Evolutionary conservation across 2,797 vertebrate species (phyloP).

Genomic region (Siniperca undulata): DNA sequence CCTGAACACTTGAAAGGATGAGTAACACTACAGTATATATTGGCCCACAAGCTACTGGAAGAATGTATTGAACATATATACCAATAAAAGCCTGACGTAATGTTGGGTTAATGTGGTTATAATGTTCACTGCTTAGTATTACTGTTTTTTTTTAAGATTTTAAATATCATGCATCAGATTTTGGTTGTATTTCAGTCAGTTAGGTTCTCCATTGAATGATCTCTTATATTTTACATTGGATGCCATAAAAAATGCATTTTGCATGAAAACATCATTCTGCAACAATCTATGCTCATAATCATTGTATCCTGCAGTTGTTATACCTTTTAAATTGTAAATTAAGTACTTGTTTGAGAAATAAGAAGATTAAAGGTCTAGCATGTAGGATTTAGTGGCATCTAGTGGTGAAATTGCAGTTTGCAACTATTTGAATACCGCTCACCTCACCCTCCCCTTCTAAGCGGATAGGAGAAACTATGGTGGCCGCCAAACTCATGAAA

Average conservation of each 20-base stretch:
- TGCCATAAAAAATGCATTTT: not conserved
- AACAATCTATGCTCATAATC: not conserved
- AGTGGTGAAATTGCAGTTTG: too few species aligned
- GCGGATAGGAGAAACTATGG: too few species aligned
- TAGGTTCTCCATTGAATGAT: not conserved
- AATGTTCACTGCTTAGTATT: constrained; percentile 30
- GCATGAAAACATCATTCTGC: not conserved
- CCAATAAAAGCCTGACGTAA: constrained; percentile 58
- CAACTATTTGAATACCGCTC: too few species aligned
- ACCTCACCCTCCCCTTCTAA: too few species aligned
- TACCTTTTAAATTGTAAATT: not conserved
- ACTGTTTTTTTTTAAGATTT: not conserved
- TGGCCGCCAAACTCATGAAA: too few species aligned
- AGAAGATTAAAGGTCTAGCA: not conserved
- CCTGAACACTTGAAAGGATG: constrained; percentile 80
- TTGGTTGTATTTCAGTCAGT: not conserved
- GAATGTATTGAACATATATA: constrained; percentile 68
- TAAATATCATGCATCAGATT: not conserved
- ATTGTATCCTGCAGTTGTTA: not conserved
- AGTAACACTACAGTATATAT: constrained; percentile 76
- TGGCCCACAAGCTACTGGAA: constrained; percentile 72
- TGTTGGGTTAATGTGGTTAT: constrained; percentile 50
- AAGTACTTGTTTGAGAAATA: not conserved
- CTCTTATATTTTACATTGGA: not conserved
- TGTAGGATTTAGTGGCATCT: too few species aligned